phyloP scores from a whole-genome alignment of 1,140 invertebrate genomes.

The Forficula auricularia region DNA sequence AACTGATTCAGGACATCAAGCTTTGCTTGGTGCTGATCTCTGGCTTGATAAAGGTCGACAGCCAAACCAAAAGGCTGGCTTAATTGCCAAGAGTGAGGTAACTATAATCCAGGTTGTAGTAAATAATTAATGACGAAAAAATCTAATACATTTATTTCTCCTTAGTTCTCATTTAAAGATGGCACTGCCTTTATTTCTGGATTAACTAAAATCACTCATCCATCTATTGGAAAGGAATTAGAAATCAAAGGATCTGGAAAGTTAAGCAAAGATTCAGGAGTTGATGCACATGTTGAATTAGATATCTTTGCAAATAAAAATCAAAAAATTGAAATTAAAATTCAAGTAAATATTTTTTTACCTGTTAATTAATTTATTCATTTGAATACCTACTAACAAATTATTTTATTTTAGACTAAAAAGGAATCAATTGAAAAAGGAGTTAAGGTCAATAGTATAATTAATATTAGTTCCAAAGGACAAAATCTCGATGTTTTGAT shows the following conservation, averaged over 20 bases:
- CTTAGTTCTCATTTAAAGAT: conserved; percentile 25
- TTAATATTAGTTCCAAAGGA: conserved; percentile 26
- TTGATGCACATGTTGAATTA: conserved; percentile 32
- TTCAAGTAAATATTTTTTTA: too few relatives aligned
- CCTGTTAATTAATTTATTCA: too few relatives aligned
- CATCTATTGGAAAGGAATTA: conserved; percentile 34
- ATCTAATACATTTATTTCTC: too few relatives aligned
- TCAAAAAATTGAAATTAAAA: conserved; percentile 31
- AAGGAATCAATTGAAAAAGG: conserved; percentile 19
- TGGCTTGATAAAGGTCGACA: conserved; percentile 51
- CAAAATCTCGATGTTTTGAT: conserved; percentile 27
- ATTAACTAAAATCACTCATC: conserved; percentile 38
- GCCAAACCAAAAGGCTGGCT: conserved; percentile 40
- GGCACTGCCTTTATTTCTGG: conserved; percentile 7
- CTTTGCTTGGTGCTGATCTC: conserved; percentile 16
- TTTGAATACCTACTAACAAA: too few relatives aligned
- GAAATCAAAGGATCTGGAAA: background rate
- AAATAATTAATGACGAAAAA: too few relatives aligned
- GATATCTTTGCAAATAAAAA: conserved; percentile 42
- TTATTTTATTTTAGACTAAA: background rate
- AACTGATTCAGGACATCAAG: background rate
- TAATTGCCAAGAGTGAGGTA: conserved; percentile 28
- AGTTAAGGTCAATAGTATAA: conserved; percentile 22
- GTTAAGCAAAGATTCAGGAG: background rate
- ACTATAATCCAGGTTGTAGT: too few relatives aligned